A percentile compares a stretch with the other conserved stretches of the same genome.
Conservation (phyloP, 1,140 invertebrate genomes). For the Kradibia gibbosae region DNA sequence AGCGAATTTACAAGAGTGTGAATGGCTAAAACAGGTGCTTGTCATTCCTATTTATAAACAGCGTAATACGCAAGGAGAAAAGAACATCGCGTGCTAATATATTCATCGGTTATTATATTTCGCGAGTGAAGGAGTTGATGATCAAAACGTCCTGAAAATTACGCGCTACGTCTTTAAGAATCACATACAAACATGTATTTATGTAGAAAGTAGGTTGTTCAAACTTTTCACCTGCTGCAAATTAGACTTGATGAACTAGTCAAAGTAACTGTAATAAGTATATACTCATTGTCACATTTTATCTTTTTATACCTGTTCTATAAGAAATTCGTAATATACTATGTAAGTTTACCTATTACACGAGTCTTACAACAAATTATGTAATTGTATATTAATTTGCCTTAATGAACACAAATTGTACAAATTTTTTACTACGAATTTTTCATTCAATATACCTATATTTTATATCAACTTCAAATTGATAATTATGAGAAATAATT, state of each 20-base stretch:
- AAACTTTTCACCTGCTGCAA: background rate
- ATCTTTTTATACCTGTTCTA: background rate
- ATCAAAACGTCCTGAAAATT: slow-evolving; percentile 46
- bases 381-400: no score
- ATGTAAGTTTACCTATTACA: background rate
- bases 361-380: background rate
- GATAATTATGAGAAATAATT: no score
- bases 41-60: slow-evolving; percentile 71
- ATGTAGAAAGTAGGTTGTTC: slow-evolving; percentile 6
- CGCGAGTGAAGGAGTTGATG: slow-evolving; percentile 24
- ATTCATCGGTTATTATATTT: slow-evolving; percentile 51
- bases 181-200: background rate
- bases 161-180: background rate
- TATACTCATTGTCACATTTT: background rate
- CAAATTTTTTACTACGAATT: no score
- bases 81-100: slow-evolving; percentile 52
- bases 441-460: no score
- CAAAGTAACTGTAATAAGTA: background rate
- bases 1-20: slow-evolving; percentile 56
- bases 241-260: slow-evolving; percentile 17
- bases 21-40: slow-evolving; percentile 67
- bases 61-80: slow-evolving; percentile 40
- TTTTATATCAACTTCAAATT: no score
- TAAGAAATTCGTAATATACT: background rate
- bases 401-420: no score